Conservation (phyloP, 2,113 vertebrate species). For the Cariama cristata region DNA sequence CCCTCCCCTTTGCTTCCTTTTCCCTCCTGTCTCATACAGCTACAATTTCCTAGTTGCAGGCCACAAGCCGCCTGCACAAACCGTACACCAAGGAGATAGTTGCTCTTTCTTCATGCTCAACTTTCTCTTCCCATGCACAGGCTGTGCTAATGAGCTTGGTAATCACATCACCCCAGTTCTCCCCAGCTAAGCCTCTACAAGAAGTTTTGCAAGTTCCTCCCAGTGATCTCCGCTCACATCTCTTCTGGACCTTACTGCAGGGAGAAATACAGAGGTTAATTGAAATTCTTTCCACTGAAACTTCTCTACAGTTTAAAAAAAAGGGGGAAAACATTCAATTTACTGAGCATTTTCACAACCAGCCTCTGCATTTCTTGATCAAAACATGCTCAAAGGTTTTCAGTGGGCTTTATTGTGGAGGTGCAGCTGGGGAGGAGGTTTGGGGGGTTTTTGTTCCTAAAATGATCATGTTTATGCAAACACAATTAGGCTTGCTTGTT, state of each 20-base stretch:
- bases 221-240: not conserved
- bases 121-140: not conserved
- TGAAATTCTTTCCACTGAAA: not conserved
- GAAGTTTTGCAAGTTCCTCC: not conserved
- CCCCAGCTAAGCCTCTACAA: not conserved
- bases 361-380: not conserved
- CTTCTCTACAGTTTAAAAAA: not conserved
- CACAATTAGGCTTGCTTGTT: not conserved
- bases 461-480: not conserved
- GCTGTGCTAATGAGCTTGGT: not conserved
- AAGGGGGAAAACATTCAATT: fast-evolving
- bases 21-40: not conserved
- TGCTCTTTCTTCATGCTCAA: not conserved
- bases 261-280: not conserved
- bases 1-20: not conserved
- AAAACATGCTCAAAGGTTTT: not conserved
- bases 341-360: not conserved
- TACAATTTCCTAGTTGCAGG: not conserved
- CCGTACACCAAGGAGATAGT: not conserved
- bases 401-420: not conserved
- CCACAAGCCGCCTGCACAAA: not conserved
- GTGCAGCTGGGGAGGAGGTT: not conserved
- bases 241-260: not conserved
- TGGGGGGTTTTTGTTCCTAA: not conserved
- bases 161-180: not conserved